Evolutionary conservation across 2,797 vertebrate genomes (phyloP), one percentile per base, ranked within the genome.

Genomic region (Acanthis flammea): DNA sequence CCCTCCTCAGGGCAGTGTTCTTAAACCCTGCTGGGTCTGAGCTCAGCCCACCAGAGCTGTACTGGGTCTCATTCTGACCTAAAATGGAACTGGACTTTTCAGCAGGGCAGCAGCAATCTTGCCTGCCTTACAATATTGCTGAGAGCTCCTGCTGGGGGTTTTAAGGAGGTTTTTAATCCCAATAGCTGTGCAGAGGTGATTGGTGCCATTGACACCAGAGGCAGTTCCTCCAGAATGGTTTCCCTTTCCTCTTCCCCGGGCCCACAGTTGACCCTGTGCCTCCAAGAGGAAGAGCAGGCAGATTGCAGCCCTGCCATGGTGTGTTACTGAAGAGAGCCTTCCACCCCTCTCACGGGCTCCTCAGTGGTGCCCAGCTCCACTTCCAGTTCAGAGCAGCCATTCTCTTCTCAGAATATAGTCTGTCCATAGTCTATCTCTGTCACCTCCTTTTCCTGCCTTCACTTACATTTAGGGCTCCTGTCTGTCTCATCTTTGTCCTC

Each of bases 91-190:
- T 51, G 35, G 35, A 28, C 30, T 63, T 79, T 66, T 70, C 53
- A 44, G 27, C 14, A 11, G 1, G 9, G 51, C 67, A 79, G 77
- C 63, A 66, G 74, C 48, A 68, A 13, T 48, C 54, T 11, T 19
- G 17, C 4, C 1, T 47, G 79, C 39, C 31, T 37, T 33, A 41
- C 27, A 7, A 0, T 23, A 8, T 9, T 37, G 16, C 30, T 44
- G 65, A 33, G 41, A 35, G 30, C 30, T 58, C 7, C 33, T 12
- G 0, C 16, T n/a, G 13, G 10, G 27, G 62, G 41, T 23, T 67
- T 41, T 28, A 16, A 54, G 66, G 33, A 86, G 37, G 27, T 62
- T 84, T 78, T 85, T 39, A 41, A 19, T 66, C 31, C 74, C 25
- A 25, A 41, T 7, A 41, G 17, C 30, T 58, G 45, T 58, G 21